These are phyloP conservation scores for Sebastes trivittatus DNA, from an alignment of 2,797 vertebrate species.

Conservation along the genomic window DNA sequence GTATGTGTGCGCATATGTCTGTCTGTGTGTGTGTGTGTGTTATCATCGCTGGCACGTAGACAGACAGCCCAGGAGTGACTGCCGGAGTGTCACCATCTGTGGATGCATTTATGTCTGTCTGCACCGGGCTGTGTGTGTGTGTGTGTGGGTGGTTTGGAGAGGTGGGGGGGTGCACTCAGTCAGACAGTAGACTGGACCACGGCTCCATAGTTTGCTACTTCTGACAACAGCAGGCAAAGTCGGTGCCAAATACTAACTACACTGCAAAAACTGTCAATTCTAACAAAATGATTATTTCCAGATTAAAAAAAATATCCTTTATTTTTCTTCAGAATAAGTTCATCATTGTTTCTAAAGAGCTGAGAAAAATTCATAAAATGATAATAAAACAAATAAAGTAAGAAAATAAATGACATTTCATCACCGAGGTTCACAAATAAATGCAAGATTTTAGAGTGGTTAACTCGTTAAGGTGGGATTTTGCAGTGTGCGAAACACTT, in stretches of 20 bases:
- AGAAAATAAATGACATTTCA: neutral
- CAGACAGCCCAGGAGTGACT: slow-evolving; percentile 72
- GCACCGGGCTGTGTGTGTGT: slow-evolving; percentile 32
- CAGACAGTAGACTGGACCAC: slow-evolving; percentile 54
- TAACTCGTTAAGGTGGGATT: slow-evolving; percentile 23
- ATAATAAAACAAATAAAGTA: neutral
- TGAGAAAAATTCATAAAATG: neutral
- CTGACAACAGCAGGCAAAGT: slow-evolving; percentile 32
- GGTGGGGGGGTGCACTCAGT: slow-evolving; percentile 7
- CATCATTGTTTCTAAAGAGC: neutral
- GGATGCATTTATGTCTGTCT: slow-evolving; percentile 72
- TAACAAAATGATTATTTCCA: neutral
- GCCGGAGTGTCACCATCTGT: slow-evolving; percentile 79
- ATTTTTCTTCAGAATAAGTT: neutral
- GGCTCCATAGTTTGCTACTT: slow-evolving; percentile 44
- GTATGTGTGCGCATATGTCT: slow-evolving; percentile 8
- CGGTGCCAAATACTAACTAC: slow-evolving; percentile 27
- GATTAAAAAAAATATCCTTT: neutral
- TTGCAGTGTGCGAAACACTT: slow-evolving; percentile 58
- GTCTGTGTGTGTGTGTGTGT: slow-evolving; percentile 31
- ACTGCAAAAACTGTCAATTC: slow-evolving; percentile 33
- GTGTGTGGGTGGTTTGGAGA: slow-evolving; percentile 28
- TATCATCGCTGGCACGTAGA: slow-evolving; percentile 64
- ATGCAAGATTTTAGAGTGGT: neutral
- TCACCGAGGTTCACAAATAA: neutral